These are phyloP conservation scores for Neodontobutis hainanensis DNA, from an alignment of 2,113 vertebrate species.

Conservation along the genomic window DNA sequence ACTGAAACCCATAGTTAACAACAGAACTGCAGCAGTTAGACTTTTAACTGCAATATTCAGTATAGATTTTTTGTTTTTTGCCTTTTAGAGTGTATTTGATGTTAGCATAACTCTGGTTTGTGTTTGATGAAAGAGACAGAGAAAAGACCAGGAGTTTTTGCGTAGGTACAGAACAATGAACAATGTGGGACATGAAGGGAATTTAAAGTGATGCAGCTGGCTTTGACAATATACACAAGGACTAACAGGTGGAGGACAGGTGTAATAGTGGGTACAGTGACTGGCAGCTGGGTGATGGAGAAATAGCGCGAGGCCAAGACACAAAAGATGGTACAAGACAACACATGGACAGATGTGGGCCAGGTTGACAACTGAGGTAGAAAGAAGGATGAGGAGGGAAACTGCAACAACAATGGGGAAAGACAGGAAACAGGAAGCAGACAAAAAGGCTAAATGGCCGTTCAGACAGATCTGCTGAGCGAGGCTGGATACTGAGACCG, in stretches of 20 bases:
- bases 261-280: slow-evolving; percentile 26
- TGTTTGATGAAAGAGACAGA: no score
- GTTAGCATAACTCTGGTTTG: no score
- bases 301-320: slow-evolving; percentile 53
- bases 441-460: slow-evolving; percentile 41
- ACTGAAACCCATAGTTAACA: no score
- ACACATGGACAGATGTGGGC: slow-evolving; percentile 60
- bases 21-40: no score
- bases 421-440: slow-evolving; percentile 38
- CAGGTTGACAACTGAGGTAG: slow-evolving; percentile 58
- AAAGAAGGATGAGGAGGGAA: slow-evolving; percentile 23
- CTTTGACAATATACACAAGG: slow-evolving; percentile 59
- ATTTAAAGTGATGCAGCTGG: slow-evolving; percentile 21
- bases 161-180: neutral
- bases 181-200: slow-evolving; percentile 16
- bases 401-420: slow-evolving; percentile 17
- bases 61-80: no score
- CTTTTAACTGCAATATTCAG: no score
- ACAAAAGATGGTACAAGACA: slow-evolving; percentile 62
- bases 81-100: no score
- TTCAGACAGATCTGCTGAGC: slow-evolving; percentile 34
- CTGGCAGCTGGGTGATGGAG: slow-evolving; percentile 54
- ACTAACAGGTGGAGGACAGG: slow-evolving; percentile 7
- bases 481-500: slow-evolving; percentile 12
- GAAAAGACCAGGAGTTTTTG: no score